Conservation (phyloP, 2,113 vertebrate genomes). For the Petaurus breviceps region DNA sequence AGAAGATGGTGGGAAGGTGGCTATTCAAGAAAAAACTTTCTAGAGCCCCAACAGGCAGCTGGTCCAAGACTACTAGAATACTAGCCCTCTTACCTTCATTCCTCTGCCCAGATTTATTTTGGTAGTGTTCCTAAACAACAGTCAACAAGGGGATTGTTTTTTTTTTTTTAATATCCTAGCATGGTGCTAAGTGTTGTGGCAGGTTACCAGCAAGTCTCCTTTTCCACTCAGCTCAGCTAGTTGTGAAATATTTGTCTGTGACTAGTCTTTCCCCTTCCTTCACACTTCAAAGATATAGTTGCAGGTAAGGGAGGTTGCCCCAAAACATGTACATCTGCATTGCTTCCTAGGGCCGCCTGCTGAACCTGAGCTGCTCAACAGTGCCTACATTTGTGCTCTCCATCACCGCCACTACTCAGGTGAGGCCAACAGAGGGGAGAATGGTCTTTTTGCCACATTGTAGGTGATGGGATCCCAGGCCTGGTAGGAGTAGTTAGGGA, state of each 20-base stretch:
- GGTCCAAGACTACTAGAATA: background rate
- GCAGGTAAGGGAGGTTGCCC: background rate
- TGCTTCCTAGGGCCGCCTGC: constrained; percentile 87
- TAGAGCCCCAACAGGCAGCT: background rate
- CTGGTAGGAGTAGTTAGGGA: background rate
- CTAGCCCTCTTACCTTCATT: background rate
- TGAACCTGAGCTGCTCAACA: constrained; percentile 98
- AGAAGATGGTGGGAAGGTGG: background rate
- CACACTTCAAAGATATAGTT: background rate
- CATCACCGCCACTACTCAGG: constrained; percentile 98
- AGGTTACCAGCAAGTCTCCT: background rate
- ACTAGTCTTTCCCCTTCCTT: background rate
- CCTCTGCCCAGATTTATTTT: background rate
- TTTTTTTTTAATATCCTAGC: background rate
- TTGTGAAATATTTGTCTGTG: background rate
- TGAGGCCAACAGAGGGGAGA: constrained; percentile 62
- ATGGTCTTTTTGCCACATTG: background rate
- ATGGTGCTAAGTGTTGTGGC: background rate
- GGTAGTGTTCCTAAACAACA: background rate
- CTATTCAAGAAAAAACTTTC: constrained; percentile 18
- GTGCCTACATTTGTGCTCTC: constrained; percentile 98
- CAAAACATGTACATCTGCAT: constrained; percentile 17
- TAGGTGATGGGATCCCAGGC: background rate
- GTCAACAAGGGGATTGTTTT: background rate
- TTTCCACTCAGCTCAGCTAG: background rate